phyloP scores from a whole-genome alignment of 2,113 vertebrate genomes.

The Trematomus loennbergii region DNA sequence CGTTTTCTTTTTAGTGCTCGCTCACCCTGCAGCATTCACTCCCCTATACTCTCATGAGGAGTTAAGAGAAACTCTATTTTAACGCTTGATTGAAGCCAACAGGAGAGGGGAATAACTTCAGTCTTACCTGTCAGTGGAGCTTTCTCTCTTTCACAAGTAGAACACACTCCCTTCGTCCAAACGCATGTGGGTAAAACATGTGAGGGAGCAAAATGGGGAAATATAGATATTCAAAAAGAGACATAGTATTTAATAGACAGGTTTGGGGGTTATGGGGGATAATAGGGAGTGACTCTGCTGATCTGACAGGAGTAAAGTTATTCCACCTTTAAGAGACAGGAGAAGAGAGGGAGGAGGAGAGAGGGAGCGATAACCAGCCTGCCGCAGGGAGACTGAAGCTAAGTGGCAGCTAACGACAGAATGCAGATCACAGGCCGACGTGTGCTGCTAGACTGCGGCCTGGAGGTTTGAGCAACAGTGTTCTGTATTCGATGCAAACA shows the following conservation, averaged over 20 bases:
- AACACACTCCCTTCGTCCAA: neutral
- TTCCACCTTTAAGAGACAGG: slow-evolving; percentile 45
- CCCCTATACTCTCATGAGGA: neutral
- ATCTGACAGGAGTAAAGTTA: slow-evolving; percentile 40
- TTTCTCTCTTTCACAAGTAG: slow-evolving; percentile 3
- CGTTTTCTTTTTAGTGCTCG: neutral
- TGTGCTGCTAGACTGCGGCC: slow-evolving; percentile 40
- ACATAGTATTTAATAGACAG: slow-evolving; percentile 7
- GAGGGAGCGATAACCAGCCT: slow-evolving; percentile 46
- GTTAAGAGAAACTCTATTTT: neutral
- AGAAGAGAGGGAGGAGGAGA: neutral
- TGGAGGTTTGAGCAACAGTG: slow-evolving; percentile 41
- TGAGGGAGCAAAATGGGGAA: neutral
- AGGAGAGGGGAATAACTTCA: slow-evolving; percentile 10
- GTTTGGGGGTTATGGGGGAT: slow-evolving; percentile 22
- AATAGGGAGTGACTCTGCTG: slow-evolving; percentile 40
- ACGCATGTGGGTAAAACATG: neutral
- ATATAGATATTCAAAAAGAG: neutral
- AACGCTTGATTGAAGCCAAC: slow-evolving; percentile 16
- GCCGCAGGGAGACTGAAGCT: slow-evolving; percentile 63
- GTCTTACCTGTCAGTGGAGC: slow-evolving; percentile 1
- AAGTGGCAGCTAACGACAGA: slow-evolving; percentile 71
- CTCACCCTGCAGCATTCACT: slow-evolving; percentile 4
- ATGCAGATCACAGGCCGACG: slow-evolving; percentile 69
- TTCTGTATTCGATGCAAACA: slow-evolving; percentile 61